These are phyloP conservation scores for Cynodonichthys magdalenae DNA, from an alignment of 2,797 vertebrate species.

Conservation along the genomic window DNA sequence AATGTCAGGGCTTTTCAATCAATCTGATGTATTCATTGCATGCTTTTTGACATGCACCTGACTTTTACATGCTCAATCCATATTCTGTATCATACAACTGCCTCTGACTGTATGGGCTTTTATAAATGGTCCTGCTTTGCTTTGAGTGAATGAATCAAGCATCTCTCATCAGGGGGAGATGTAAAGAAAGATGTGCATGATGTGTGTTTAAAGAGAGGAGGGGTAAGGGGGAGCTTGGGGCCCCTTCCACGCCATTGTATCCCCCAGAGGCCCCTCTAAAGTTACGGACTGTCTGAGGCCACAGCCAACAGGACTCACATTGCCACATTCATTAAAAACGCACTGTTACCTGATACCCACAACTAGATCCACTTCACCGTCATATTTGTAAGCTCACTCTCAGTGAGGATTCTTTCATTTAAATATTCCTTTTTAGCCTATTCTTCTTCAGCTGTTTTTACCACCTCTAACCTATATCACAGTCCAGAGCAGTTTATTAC, in stretches of 20 bases:
- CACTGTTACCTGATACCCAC: constrained; percentile 44
- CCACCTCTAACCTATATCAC: constrained; percentile 9
- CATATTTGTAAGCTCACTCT: constrained; percentile 32
- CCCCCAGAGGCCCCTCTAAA: constrained; percentile 52
- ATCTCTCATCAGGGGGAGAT: constrained; percentile 26
- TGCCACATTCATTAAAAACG: constrained; percentile 46
- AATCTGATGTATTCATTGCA: constrained; percentile 4
- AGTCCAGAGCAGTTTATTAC: constrained; percentile 27
- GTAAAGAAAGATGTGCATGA: constrained; percentile 23
- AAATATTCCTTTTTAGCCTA: constrained; percentile 12
- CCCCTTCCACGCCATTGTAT: constrained; percentile 40
- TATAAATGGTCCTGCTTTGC: constrained; percentile 12
- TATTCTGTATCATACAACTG: constrained; percentile 4
- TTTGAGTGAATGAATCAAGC: constrained; percentile 17
- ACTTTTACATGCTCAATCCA: constrained; percentile 12
- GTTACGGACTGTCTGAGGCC: constrained; percentile 59
- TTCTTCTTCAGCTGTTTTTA: constrained; percentile 23
- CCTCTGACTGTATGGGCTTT: constrained; percentile 8
- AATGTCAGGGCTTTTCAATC: constrained; percentile 11
- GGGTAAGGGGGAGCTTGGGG: constrained; percentile 22
- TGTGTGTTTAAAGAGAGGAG: not conserved
- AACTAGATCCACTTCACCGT: constrained; percentile 38
- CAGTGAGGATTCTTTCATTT: constrained; percentile 6
- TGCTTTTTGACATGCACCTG: not conserved
- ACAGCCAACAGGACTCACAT: constrained; percentile 44